Conservation (phyloP, 1,140 invertebrate species). For the Conus betulinus region DNA sequence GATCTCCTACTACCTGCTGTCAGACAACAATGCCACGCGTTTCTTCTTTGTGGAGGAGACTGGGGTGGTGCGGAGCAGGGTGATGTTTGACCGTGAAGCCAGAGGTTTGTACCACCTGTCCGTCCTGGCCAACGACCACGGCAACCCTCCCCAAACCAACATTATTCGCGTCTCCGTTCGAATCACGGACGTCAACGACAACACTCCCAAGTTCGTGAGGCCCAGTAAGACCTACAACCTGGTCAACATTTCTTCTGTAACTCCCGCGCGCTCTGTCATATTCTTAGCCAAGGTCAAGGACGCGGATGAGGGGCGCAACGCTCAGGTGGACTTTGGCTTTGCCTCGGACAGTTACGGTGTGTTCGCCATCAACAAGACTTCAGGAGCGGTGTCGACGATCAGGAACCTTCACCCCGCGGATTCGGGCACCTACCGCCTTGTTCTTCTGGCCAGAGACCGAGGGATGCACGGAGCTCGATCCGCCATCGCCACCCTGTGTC, state of each 20-base stretch:
- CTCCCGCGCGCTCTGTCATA: slow-evolving; percentile 29
- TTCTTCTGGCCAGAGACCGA: slow-evolving; percentile 31
- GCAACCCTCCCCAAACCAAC: slow-evolving; percentile 26
- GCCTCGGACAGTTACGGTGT: slow-evolving; percentile 12
- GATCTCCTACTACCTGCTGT: slow-evolving; percentile 38
- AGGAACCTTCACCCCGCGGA: slow-evolving; percentile 30
- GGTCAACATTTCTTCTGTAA: slow-evolving; percentile 26
- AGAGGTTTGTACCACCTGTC: slow-evolving; percentile 35
- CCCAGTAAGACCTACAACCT: slow-evolving; percentile 20
- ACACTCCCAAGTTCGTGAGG: slow-evolving; percentile 31
- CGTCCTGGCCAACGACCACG: slow-evolving; percentile 42
- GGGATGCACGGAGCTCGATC: not conserved
- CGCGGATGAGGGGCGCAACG: slow-evolving; percentile 37
- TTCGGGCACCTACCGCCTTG: slow-evolving; percentile 35
- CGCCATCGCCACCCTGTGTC: slow-evolving; percentile 6
- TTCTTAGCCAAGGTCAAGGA: slow-evolving; percentile 32
- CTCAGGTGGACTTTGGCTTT: slow-evolving; percentile 35
- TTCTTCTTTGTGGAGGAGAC: slow-evolving; percentile 20
- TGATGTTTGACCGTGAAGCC: slow-evolving; percentile 42
- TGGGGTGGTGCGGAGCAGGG: slow-evolving; percentile 27
- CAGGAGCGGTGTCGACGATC: slow-evolving; percentile 26
- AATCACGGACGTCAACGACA: slow-evolving; percentile 46
- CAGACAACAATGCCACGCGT: slow-evolving; percentile 35
- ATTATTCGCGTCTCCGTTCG: slow-evolving; percentile 37
- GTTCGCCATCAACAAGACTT: slow-evolving; percentile 35